Evolutionary conservation across 1,140 invertebrate genomes (phyloP).

Genomic region (Lordiphosa stackelbergi): DNA sequence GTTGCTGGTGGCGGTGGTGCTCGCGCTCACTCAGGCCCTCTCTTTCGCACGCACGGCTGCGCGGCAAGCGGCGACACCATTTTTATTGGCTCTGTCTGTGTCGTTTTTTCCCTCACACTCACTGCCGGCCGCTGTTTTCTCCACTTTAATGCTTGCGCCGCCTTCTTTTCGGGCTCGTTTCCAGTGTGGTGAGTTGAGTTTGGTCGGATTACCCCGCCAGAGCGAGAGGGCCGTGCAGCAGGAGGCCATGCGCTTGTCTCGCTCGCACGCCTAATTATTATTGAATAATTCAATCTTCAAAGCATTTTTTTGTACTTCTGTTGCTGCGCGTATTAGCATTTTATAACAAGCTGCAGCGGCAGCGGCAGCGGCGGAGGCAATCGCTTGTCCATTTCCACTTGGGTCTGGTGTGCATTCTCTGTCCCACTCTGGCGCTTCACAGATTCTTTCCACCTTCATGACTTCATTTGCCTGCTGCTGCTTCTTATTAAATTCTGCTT

Average conservation of each 20-base stretch:
- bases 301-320: constrained; percentile 49
- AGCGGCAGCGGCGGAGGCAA: constrained; percentile 27
- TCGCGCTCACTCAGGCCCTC: constrained; percentile 9
- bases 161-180: constrained; percentile 60
- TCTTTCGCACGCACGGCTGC: constrained; percentile 20
- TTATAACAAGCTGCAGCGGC: constrained; percentile 67
- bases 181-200: constrained; percentile 65
- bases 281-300: constrained; percentile 74
- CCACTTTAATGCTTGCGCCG: constrained; percentile 54
- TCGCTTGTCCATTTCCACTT: constrained; percentile 58
- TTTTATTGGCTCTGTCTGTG: constrained; percentile 60
- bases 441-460: constrained; percentile 44
- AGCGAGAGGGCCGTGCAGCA: constrained; percentile 12
- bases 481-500: constrained; percentile 62
- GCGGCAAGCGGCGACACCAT: constrained; percentile 51
- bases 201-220: background rate
- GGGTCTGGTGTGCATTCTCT: constrained; percentile 27
- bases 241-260: constrained; percentile 9
- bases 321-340: constrained; percentile 73
- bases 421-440: constrained; percentile 53
- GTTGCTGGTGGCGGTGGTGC: constrained; percentile 39
- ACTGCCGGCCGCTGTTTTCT: constrained; percentile 16
- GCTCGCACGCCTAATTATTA: constrained; percentile 71
- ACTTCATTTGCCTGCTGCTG: constrained; percentile 65
- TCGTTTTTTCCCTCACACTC: constrained; percentile 38